phyloP scores from a whole-genome alignment of 2,113 vertebrate genomes.

The Mugil cephalus region DNA sequence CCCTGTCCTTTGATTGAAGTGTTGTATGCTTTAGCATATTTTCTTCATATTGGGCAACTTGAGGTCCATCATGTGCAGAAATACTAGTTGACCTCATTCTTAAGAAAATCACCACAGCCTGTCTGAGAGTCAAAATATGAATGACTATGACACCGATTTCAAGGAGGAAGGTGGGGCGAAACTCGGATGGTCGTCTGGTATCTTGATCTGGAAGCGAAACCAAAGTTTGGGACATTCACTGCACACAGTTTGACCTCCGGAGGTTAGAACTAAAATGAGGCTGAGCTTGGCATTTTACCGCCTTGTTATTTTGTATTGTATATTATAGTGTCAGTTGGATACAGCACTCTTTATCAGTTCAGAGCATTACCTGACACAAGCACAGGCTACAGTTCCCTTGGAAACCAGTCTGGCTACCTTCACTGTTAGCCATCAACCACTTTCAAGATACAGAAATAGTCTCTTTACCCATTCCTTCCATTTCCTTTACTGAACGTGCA shows the following conservation, averaged over 20 bases:
- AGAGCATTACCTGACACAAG: constrained; percentile 13
- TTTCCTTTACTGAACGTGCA: constrained; percentile 27
- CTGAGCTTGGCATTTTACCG: neutral
- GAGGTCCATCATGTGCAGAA: neutral
- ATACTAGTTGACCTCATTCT: constrained; percentile 50
- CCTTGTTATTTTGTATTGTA: no score
- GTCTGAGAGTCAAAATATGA: constrained; percentile 9
- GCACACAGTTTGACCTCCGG: neutral
- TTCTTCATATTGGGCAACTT: neutral
- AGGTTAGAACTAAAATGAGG: neutral
- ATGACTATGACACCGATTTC: neutral
- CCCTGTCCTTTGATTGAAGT: neutral
- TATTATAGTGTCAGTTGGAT: no score
- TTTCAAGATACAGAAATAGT: constrained; percentile 66
- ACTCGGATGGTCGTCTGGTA: neutral
- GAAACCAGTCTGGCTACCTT: constrained; percentile 74
- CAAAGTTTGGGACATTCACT: neutral
- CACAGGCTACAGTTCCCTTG: constrained; percentile 75
- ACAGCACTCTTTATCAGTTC: no score
- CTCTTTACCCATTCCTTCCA: constrained; percentile 43
- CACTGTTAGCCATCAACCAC: constrained; percentile 75
- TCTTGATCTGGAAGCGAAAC: neutral
- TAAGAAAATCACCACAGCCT: neutral
- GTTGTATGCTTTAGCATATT: constrained; percentile 11
- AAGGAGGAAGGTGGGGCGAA: neutral